phyloP scores from a whole-genome alignment of 2,888 invertebrate species.

The Phytoseiulus persimilis region DNA sequence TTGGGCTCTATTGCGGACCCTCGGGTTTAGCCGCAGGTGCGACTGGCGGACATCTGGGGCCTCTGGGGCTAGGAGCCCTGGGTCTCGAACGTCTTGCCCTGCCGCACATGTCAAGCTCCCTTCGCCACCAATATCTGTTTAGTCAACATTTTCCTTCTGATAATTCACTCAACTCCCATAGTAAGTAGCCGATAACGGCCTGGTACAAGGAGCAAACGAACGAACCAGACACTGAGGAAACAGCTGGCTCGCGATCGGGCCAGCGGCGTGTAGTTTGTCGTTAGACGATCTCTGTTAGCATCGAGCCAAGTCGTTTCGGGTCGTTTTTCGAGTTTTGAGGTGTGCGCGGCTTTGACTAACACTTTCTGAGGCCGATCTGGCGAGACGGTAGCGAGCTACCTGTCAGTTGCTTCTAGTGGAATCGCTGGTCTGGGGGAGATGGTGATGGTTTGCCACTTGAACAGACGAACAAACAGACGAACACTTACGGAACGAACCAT shows the following conservation, averaged over 20 bases:
- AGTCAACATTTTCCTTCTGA: conserved; percentile 36
- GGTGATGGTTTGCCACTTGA: not conserved
- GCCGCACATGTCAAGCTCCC: conserved; percentile 36
- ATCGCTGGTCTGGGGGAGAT: not conserved
- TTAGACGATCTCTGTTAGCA: not conserved
- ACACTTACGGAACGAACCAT: not conserved
- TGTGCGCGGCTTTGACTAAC: not conserved
- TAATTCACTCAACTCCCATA: conserved; percentile 37
- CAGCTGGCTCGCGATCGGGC: not conserved
- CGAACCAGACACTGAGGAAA: not conserved
- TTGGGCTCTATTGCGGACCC: not conserved
- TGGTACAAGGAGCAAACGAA: not conserved
- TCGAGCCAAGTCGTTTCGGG: not conserved
- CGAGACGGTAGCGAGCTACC: too few relatives aligned
- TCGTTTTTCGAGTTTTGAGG: not conserved
- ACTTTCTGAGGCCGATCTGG: not conserved
- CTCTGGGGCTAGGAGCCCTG: not conserved
- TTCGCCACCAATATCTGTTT: conserved; percentile 33
- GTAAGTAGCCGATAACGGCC: conserved; percentile 25
- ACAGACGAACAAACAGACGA: not conserved
- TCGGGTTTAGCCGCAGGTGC: not conserved
- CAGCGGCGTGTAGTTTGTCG: not conserved
- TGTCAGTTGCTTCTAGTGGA: too few relatives aligned
- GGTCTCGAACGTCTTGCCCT: conserved; percentile 39
- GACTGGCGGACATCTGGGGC: not conserved